These are phyloP conservation scores for Romanogobio albipinnatus DNA, from an alignment of 2,113 vertebrate species.

Conservation along the genomic window DNA sequence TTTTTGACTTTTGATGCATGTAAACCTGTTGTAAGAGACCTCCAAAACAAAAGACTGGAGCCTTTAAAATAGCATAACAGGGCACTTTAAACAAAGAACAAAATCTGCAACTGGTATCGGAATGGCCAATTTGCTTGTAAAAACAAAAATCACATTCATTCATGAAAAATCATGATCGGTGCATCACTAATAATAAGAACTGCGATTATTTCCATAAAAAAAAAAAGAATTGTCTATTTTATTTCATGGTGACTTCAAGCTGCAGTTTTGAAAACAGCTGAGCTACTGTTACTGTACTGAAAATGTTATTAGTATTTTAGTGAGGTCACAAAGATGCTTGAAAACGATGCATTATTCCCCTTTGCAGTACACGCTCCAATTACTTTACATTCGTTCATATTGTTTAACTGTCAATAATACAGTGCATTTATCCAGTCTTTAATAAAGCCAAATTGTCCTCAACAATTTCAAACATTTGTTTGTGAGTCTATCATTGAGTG, in stretches of 20 bases:
- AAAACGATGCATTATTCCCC: not conserved
- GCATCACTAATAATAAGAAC: too few species aligned
- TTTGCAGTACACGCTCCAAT: not conserved
- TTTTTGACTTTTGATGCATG: too few species aligned
- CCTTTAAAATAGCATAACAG: too few species aligned
- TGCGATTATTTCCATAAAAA: too few species aligned
- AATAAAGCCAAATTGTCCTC: slow-evolving; percentile 19
- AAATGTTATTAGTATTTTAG: not conserved
- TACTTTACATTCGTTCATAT: not conserved
- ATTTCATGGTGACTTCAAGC: not conserved
- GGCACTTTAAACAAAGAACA: too few species aligned
- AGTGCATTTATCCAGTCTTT: slow-evolving; percentile 14
- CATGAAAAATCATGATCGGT: too few species aligned
- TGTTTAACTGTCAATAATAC: slow-evolving; percentile 10
- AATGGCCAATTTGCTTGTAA: too few species aligned
- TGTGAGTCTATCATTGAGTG: slow-evolving; percentile 11
- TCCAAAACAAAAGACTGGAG: too few species aligned
- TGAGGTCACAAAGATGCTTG: slow-evolving; percentile 51
- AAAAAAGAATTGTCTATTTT: too few species aligned
- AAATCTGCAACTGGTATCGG: too few species aligned
- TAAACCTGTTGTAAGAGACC: too few species aligned
- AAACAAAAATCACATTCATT: too few species aligned
- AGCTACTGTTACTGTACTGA: not conserved
- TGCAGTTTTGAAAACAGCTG: not conserved
- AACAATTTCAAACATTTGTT: slow-evolving; percentile 22